A percentile compares a stretch with the other conserved stretches of the same genome.
Conservation (phyloP, 64 coral and sea anemone species). For the Stichodactyla mertensii region DNA sequence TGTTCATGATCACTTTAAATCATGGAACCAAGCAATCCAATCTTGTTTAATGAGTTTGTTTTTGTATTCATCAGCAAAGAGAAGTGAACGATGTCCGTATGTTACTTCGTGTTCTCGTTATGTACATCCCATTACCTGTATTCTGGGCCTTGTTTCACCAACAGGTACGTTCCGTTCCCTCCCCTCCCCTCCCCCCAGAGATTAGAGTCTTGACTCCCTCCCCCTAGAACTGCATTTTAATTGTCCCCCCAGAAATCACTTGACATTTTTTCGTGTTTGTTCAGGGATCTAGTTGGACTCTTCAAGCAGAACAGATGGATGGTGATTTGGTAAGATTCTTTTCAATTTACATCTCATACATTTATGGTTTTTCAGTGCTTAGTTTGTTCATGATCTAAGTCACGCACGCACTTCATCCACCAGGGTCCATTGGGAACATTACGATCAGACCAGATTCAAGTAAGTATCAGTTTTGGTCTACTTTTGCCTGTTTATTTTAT, state of each 20-base stretch:
- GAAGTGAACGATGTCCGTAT: slow-evolving; percentile 78
- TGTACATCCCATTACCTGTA: slow-evolving; percentile 84
- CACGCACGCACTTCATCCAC: background rate
- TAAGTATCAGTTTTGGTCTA: background rate
- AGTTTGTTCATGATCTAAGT: background rate
- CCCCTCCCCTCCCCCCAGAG: background rate
- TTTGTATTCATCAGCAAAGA: slow-evolving; percentile 14
- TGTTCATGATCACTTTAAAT: background rate
- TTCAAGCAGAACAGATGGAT: slow-evolving; percentile 81
- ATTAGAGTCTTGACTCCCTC: no score
- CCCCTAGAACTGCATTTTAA: background rate
- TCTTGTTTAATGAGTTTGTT: background rate
- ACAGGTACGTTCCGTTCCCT: slow-evolving; percentile 40
- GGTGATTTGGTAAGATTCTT: slow-evolving; percentile 60
- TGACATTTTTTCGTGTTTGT: background rate
- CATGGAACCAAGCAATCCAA: background rate
- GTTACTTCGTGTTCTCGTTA: slow-evolving; percentile 70
- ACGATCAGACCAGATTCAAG: slow-evolving; percentile 88
- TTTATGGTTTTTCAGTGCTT: background rate
- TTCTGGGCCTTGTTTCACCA: slow-evolving; percentile 94
- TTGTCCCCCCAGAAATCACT: background rate
- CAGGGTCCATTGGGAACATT: slow-evolving; percentile 63
- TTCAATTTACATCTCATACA: background rate
- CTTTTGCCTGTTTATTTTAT: background rate
- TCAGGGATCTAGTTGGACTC: slow-evolving; percentile 79